Conservation (phyloP, 2,888 invertebrate genomes). For the Arctia plantaginis region DNA sequence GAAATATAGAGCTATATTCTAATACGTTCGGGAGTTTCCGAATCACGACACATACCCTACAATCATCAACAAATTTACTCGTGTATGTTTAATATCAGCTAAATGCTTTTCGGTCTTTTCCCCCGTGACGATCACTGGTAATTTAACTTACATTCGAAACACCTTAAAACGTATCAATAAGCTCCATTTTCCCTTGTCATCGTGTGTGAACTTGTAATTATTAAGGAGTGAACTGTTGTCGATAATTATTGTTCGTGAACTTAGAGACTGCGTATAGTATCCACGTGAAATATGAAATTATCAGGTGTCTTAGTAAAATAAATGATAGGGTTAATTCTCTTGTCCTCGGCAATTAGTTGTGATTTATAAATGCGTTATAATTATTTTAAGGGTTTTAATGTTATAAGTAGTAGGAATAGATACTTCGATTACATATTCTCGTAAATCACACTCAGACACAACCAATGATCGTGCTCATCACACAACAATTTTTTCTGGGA, state of each 20-base stretch:
- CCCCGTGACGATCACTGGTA: constrained; percentile 71
- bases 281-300: constrained; percentile 39
- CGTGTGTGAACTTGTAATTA: constrained; percentile 66
- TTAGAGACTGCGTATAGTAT: constrained; percentile 46
- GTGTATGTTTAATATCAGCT: constrained; percentile 78
- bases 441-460: too few relatives aligned
- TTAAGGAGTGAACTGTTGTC: constrained; percentile 78
- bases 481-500: background rate
- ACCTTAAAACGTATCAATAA: constrained; percentile 49
- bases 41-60: constrained; percentile 75
- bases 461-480: background rate
- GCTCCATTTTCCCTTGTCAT: constrained; percentile 47
- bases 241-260: constrained; percentile 76
- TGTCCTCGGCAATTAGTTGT: constrained; percentile 38
- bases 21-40: constrained; percentile 72
- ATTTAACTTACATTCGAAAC: constrained; percentile 59
- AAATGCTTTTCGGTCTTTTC: constrained; percentile 82
- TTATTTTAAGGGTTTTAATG: background rate
- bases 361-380: constrained; percentile 34
- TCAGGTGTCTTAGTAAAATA: constrained; percentile 41
- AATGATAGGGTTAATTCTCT: constrained; percentile 47
- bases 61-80: constrained; percentile 78
- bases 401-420: background rate
- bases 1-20: constrained; percentile 43
- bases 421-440: too few relatives aligned